Evolutionary conservation across 2,888 invertebrate species (phyloP), one percentile per base, ranked within the genome.

Genomic region (Cacoxenus indagator): DNA sequence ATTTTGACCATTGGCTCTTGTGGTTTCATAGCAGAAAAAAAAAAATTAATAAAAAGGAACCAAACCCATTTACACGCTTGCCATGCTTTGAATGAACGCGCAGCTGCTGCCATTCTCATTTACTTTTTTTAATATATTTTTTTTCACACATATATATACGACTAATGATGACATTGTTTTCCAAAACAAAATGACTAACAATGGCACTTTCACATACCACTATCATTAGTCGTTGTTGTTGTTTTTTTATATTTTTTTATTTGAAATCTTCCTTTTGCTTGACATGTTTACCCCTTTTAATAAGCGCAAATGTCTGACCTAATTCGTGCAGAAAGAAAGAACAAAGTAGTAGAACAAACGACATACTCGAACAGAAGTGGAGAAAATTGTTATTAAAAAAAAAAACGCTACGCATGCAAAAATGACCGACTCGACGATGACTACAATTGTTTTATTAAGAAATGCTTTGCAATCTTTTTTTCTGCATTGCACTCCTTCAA

Each of bases 271-370:
- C 3, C 1, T 19, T n/a, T 48, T n/a, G 2, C 4, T 46, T 46
- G 46, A 4, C 46, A 37, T 14, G n/a, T n/a, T 46, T 14, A n/a
- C 17, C 19, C 17, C n/a, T 29, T 3, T 17, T 26, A n/a, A 57
- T n/a, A 57, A n/a, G 27, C 57, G 29, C 26, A 57, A 57, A 17
- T 29, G 57, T 29, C 27, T 57, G 57, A 57, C 57, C 57, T 29
- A 57, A 57, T 57, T 57, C 29, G 8, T 57, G 17, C 17, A 27
- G 26, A 24, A 26, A 27, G 57, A 54, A 24, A 24, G 54, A 4
- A 17, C 5, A 8, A 2, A 37, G 8, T 8, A 37, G 14, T 37
- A 14, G 37, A 37, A 37, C 5, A 37, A 55, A 57, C n/a, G n/a
- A 27, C 24, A 57, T n/a, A 29, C 2, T 3, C 2, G n/a, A 55